Evolutionary conservation across 2,797 vertebrate species (phyloP), one percentile per base, ranked within the genome.

Genomic region (Chromobotia macracanthus): DNA sequence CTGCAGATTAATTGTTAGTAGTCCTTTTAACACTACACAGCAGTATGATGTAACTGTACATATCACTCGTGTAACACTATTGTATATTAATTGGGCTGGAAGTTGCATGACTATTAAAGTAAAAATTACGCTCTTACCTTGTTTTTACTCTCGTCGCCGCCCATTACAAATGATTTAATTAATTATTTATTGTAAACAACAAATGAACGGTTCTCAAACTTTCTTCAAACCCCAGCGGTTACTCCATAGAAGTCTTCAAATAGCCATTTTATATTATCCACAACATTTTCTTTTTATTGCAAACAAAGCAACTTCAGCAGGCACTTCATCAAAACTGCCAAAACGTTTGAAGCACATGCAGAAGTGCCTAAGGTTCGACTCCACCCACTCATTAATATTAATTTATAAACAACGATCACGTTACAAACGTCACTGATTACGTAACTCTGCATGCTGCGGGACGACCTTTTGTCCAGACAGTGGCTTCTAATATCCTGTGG

Each of bases 111-210:
- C 2, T 60, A 21, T 23, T 16, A 38, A 38, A 38, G 35, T 5
- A 38, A 7, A 2, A 13, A 48, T 48, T 48, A 61, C 35, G 18
- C n/a, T 3, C 88, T 89, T 75, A 92, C 92, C 89, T 88, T 82
- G 77, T 15, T 81, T 80, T 79, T 90, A 66, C 88, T 83, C 60
- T 82, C n/a, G 75, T 83, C 83, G 41, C 78, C 81, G 50, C 90
- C 72, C 71, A 72, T 72, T 19, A 28, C 71, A 73, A n/a, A n/a
- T n/a, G n/a, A n/a, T n/a, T n/a, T n/a, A 31, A 8, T 10, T 28
- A 90, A 91, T 91, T 65, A 63, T 87, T 75, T 80, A 5, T 35
- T 8, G 7, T 48, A 67, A 68, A 56, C 23, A 56, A 46, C 21
- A 55, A n/a, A n/a, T 6, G 5, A 67, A 76, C 35, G 6, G 25